Evolutionary conservation across 2,888 invertebrate species (phyloP), one percentile per base, ranked within the genome.

Genomic region (Tortricodes alternella): DNA sequence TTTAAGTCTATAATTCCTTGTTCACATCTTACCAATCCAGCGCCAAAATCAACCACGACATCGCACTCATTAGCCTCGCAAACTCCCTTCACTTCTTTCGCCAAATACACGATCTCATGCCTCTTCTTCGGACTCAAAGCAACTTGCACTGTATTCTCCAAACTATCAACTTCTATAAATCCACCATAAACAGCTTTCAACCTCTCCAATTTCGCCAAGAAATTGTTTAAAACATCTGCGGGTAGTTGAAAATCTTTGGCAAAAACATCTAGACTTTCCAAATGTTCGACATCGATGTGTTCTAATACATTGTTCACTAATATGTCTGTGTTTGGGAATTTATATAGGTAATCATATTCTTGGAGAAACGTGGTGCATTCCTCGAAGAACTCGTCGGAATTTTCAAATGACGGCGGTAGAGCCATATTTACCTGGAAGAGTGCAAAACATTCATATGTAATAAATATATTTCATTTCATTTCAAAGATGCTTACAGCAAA

Each of bases 21-120:
- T n/a, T n/a, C n/a, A n/a, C n/a, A n/a, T 41, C 92, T 92, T 88
- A 95, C 95, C 87, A 96, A 82, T 4, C 96, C 96, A 11, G 94
- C 93, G 9, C 96, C 96, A 66, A 96, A 90, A 78, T 96, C 96
- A 0, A 96, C 89, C 15, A 96, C 83, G 1, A 91, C 79, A 43
- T 90, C 76, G 53, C 93, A 90, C 5, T 81, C 74, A 5, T 76
- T 70, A 21, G 80, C 64, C n/a, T 71, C 65, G 66, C 93, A 94
- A 41, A 92, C 66, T 15, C 78, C 66, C 53, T 90, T 78, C 15
- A 94, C 88, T 64, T 93, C 81, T 24, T 91, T 81, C 1, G 94
- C 92, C 43, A 96, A 78, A 64, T 91, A 83, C 8, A 90, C 65
- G 39, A 96, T 94, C 85, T 96, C 96, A 62, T 96, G 95, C 58